Evolutionary conservation across 2,888 invertebrate species (phyloP).

Genomic region (Macaria liturata): DNA sequence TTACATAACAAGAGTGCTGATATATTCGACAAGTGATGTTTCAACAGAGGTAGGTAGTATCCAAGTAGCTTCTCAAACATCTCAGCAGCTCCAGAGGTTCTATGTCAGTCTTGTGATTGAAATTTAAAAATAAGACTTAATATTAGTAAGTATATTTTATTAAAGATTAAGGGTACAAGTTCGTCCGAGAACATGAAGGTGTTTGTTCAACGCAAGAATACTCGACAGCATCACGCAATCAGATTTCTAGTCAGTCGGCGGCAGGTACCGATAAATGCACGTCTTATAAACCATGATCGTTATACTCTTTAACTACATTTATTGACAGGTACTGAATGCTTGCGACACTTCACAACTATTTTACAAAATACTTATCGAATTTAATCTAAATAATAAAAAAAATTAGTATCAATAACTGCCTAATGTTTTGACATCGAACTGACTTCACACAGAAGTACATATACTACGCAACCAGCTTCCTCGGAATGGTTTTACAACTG

Average conservation of each 20-base stretch:
- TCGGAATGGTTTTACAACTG: slow-evolving; percentile 48
- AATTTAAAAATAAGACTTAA: slow-evolving; percentile 74
- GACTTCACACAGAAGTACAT: slow-evolving; percentile 23
- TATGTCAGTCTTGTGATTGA: slow-evolving; percentile 50
- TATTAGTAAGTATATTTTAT: slow-evolving; percentile 71
- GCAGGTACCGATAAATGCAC: slow-evolving; percentile 12
- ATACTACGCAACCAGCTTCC: slow-evolving; percentile 21
- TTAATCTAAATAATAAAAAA: slow-evolving; percentile 15
- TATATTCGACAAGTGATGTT: neutral
- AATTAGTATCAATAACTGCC: slow-evolving; percentile 27
- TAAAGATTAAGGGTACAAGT: slow-evolving; percentile 64
- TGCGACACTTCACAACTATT: slow-evolving; percentile 17
- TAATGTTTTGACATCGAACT: slow-evolving; percentile 28
- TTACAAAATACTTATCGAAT: slow-evolving; percentile 12
- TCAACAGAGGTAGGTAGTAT: neutral
- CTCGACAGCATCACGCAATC: slow-evolving; percentile 21
- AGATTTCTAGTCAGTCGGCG: slow-evolving; percentile 8
- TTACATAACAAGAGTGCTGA: too few species aligned
- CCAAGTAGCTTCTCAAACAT: slow-evolving; percentile 2
- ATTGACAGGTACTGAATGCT: slow-evolving; percentile 32
- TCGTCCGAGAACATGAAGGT: slow-evolving; percentile 43
- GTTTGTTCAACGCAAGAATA: slow-evolving; percentile 25
- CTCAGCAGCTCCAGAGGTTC: slow-evolving; percentile 19
- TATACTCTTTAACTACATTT: slow-evolving; percentile 23
- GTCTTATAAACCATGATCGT: slow-evolving; percentile 13